Evolutionary conservation across 2,797 vertebrate genomes (phyloP), one percentile per base, ranked within the genome.

Genomic region (Stomatorhinus walkeri): DNA sequence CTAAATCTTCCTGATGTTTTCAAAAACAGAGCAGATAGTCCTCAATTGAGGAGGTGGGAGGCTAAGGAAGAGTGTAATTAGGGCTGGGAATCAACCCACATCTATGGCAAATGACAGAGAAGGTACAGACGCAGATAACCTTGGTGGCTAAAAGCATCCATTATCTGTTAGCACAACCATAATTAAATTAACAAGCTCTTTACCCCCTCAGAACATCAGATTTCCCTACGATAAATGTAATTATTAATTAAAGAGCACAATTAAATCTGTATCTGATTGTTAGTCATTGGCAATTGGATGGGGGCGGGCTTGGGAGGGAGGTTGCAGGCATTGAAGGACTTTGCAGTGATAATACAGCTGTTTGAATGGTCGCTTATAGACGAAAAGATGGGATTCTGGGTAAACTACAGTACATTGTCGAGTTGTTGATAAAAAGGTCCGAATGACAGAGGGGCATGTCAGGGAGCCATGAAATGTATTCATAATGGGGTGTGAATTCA

Each of bases 241-340:
- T 95, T 95, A 96, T 96, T 96, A 96, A 96, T 96, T 96, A 96
- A 95, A 94, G 93, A 91, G 91, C 91, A 93, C 94, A 96, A 95
- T 95, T 96, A 94, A 95, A 95, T 96, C 94, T 94, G 92, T 85
- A 93, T 92, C 92, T 96, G 94, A 95, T 93, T 94, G 95, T 94
- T 93, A 94, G 94, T 91, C 92, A 93, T 36, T 36, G 91, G 93
- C 90, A 92, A 95, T 87, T 6, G 48, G 24, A 94, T 94, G 93
- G 88, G 87, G 88, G 93, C 92, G 87, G 87, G 43, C 48, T n/a
- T 40, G 59, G 48, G 59, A 16, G 87, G 64, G n/a, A 22, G 40
- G 52, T 59, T 86, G 59, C 12, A 32, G 51, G 59, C 22, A 48
- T 48, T 88, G 61, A 88, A 51, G 59, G 68, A 88, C 87, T 52